A percentile compares a stretch with the other conserved stretches of the same genome.
Conservation (phyloP, 2,113 vertebrate genomes). For the Eidolon helvum region DNA sequence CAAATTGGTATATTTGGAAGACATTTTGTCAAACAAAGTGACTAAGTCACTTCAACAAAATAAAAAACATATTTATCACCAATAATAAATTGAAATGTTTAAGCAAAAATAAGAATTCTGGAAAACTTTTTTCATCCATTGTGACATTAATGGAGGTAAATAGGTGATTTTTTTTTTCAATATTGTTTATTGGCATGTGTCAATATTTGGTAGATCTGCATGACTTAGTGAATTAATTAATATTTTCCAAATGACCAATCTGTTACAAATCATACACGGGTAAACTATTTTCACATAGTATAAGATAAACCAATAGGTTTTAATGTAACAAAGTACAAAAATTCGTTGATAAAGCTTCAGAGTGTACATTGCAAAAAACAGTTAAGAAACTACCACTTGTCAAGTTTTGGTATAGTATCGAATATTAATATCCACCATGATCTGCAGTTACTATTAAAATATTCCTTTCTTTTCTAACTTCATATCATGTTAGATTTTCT, state of each 20-base stretch:
- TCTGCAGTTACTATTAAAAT: not conserved
- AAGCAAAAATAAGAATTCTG: not conserved
- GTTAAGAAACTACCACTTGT: not conserved
- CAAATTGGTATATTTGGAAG: not conserved
- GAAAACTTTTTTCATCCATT: not conserved
- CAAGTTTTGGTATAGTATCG: not conserved
- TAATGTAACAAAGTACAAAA: not conserved
- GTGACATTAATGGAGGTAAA: not conserved
- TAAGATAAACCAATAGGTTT: not conserved
- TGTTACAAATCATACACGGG: not conserved
- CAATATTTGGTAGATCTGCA: not conserved
- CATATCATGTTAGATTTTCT: not conserved
- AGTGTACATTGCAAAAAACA: not conserved
- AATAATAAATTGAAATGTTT: not conserved
- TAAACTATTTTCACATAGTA: not conserved
- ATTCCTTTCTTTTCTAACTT: not conserved
- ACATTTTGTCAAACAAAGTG: not conserved
- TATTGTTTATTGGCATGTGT: not conserved
- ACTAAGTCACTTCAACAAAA: not conserved
- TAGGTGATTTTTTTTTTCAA: not conserved
- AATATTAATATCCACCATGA: not conserved
- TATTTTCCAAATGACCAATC: too few relatives aligned
- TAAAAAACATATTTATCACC: not conserved
- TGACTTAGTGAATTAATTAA: not conserved
- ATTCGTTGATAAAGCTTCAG: not conserved